Base-by-base conservation (phyloP, 2,888 invertebrate genomes). In the Synanthedon vespiformis region DNA sequence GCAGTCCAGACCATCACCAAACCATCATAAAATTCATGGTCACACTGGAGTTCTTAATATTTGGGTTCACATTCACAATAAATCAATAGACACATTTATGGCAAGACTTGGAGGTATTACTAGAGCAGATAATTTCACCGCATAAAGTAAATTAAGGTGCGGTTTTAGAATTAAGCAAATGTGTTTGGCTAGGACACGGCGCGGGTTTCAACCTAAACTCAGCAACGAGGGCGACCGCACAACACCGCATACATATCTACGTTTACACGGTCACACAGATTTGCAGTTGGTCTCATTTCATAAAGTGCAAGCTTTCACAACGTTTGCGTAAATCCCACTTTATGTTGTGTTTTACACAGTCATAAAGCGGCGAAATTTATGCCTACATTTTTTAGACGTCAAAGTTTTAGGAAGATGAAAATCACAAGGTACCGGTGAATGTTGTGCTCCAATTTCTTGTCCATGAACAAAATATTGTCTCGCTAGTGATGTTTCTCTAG, bases 231-330 rank as follows among this genome's bases (percentile, higher is more conserved):
- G 40, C 48, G 48, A 48, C 58, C 62, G 62, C 63, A 64, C 62
- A 68, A 70, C 61, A 64, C 59, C 55, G 57, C 57, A 57, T 60
- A 72, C 71, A 70, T 78, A 72, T 68, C 70, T 69, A 73, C 76
- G 71, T 73, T 78, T 71, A 67, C 64, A 65, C 66, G 67, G 63
- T 59, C 64, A 61, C 71, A 63, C 64, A 67, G 78, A 79, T 80
- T 75, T 65, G 72, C 70, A 73, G 69, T 70, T 61, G 67, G 64
- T 72, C 74, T 80, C 80, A 80, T 80, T 80, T 72, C 68, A 72
- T 75, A 78, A 77, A 81, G 79, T 78, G 79, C 78, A 80, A 80
- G 76, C 76, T 77, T 79, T 77, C 66, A 63, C 69, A 64, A 63
- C 74, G 73, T 72, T 71, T 70, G 71, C 73, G 68, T 68, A 67